Base-by-base conservation (phyloP, 2,113 vertebrate species). In the Trematocara zebra region DNA sequence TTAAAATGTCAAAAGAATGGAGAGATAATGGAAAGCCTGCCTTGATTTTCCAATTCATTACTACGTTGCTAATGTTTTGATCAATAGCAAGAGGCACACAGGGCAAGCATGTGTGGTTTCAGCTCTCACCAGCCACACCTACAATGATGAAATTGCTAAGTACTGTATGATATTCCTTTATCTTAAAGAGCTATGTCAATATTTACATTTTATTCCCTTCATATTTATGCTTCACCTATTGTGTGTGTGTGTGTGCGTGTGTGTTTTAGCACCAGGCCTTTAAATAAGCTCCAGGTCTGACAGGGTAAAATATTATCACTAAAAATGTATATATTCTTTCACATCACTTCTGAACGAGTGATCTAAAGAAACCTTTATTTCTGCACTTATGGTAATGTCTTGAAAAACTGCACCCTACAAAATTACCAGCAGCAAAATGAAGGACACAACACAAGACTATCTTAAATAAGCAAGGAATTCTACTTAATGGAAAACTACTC, bases 1-100 rank as follows among this genome's bases (percentile, higher is more conserved):
- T 90, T 81, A 56, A 85, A 92, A 89, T 90, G 64, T 92, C 80
- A 90, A 59, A 90, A 76, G 82, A 82, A 12, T 78, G 72, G 23
- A 2, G n/a, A 78, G 87, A 86, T 79, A 83, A 83, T 59, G 64
- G 76, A 84, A 81, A 76, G 51, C 33, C 44, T 80, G 81, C 82
- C 81, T 82, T 69, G 84, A 89, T 91, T 91, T 89, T 69, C 78
- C 67, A 83, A 26, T 89, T 83, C 82, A 87, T 91, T 91, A 86
- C 49, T 11, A 79, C 57, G 76, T 81, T 52, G 59, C 64, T 91
- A 88, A 91, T 89, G 80, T 31, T 2, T 57, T 76, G 42, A 83
- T 92, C 84, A 28, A 89, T 89, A 74, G 44, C 74, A 51, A 76
- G 40, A 82, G 57, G 54, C 37, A 49, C 69, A 76, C 54, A 5